A percentile compares a stretch with the other conserved stretches of the same genome.
Conservation (phyloP, 1,140 invertebrate genomes). For the Cataglyphis hispanica region DNA sequence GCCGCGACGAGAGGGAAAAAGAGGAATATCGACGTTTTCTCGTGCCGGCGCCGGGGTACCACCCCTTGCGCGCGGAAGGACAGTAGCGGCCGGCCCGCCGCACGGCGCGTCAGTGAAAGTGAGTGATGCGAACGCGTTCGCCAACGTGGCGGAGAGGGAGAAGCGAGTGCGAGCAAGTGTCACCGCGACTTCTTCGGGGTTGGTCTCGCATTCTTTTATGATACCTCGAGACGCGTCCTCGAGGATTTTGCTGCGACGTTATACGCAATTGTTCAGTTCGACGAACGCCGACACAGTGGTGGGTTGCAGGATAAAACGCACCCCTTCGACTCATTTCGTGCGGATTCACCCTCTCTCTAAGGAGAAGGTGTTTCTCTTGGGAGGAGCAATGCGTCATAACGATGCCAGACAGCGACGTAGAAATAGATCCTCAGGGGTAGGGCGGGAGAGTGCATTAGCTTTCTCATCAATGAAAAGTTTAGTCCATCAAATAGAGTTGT, state of each 20-base stretch:
- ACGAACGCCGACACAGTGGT: conserved; percentile 32
- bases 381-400: conserved; percentile 3
- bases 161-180: conserved; percentile 54
- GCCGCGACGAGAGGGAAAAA: conserved; percentile 59
- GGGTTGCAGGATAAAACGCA: conserved; percentile 23
- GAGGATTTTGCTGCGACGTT: conserved; percentile 8
- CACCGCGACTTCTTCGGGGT: conserved; percentile 40
- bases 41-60: conserved; percentile 57
- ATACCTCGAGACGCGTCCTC: conserved; percentile 39
- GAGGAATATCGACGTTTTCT: conserved; percentile 75
- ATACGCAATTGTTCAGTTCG: conserved; percentile 16
- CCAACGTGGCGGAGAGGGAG: conserved; percentile 47
- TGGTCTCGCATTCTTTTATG: conserved; percentile 19
- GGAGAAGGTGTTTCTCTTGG: neutral
- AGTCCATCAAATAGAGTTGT: neutral
- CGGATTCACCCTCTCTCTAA: neutral
- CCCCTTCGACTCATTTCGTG: conserved; percentile 50
- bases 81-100: conserved; percentile 55
- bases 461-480: conserved; percentile 37
- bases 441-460: conserved; percentile 13
- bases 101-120: conserved; percentile 77
- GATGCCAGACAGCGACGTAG: conserved; percentile 39
- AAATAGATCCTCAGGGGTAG: conserved; percentile 11
- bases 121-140: conserved; percentile 71
- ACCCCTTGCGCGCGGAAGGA: conserved; percentile 53